Base-by-base conservation (phyloP, 2,113 vertebrate genomes). In the Pogonocichla stellata region DNA sequence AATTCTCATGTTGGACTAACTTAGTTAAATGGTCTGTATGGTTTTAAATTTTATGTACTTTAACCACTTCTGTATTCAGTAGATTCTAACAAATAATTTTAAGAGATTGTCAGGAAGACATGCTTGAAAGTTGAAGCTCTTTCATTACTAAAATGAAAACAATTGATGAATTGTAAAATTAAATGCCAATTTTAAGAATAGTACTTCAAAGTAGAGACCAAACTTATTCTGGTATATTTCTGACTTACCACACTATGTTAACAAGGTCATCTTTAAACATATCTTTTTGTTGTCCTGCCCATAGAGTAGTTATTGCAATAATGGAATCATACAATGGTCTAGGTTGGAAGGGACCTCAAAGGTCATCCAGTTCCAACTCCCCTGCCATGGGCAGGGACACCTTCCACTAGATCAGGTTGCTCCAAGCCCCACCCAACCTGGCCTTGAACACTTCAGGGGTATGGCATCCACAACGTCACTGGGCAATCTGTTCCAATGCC, bases 51-150 rank as follows among this genome's bases (percentile, higher is more conserved):
- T 86, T 71, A 85, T 38, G 15, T 62, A 90, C 74, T 95, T 94
- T 95, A 87, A 88, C 56, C 60, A 74, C 45, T 91, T 96, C 80
- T 86, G 85, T 53, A 80, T 85, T 89, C 86, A 97, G 54, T 80
- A 93, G 85, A 95, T 65, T 86, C 85, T 92, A 96, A 95, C 42
- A 90, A 92, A 88, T 86, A 89, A 91, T 86, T 94, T 94, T 91
- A 89, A 62, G 62, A 78, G 43, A 80, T 9, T 93, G 48, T 19
- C 19, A 12, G 88, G 89, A 81, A 95, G 48, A n/a, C 36, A 85
- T 81, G 60, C 36, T 86, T 91, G 79, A 53, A 13, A 90, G 43
- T 62, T 91, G 73, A 86, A 16, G 40, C 60, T 83, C 79, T 86
- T 74, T 70, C 90, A 53, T 70, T 84, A 93, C 54, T 77, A 90